Evolutionary conservation across 23 tunicate genomes (phyloP).

Genomic region (Ascidia mentula): DNA sequence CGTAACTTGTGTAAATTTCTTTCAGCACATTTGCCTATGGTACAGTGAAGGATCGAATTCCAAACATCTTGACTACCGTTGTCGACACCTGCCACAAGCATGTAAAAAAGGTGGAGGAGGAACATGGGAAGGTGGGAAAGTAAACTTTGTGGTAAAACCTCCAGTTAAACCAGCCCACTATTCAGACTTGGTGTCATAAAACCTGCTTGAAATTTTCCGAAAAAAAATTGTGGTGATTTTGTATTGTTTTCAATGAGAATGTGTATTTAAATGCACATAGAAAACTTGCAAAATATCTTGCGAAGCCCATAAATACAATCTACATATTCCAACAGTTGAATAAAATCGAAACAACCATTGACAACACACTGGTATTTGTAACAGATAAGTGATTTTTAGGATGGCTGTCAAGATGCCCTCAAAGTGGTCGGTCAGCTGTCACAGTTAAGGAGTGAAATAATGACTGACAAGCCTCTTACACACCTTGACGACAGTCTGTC

Average conservation of each 20-base stretch:
- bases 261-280: too few species aligned
- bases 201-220: too few species aligned
- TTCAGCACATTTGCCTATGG: conserved; percentile 75
- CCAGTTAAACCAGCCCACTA: too few species aligned
- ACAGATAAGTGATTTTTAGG: conserved; percentile 25
- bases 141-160: too few species aligned
- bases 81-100: conserved; percentile 59
- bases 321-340: too few species aligned
- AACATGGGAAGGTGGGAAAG: conserved; percentile 56
- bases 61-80: conserved; percentile 57
- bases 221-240: too few species aligned
- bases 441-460: conserved; percentile 71
- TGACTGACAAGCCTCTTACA: conserved; percentile 68
- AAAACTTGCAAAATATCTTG: too few species aligned
- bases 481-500: conserved; percentile 26
- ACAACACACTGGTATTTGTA: background rate
- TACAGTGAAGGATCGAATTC: conserved; percentile 78
- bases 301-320: too few species aligned
- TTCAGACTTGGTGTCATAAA: too few species aligned
- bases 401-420: conserved; percentile 50
- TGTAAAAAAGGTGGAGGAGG: background rate
- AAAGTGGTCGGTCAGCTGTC: conserved; percentile 66
- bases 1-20: too few species aligned
- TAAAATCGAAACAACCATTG: too few species aligned
- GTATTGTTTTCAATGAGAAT: too few species aligned